Evolutionary conservation across 53 echinoderm and acorn worm genomes (phyloP).

Genomic region (Holothuria leucospilota): DNA sequence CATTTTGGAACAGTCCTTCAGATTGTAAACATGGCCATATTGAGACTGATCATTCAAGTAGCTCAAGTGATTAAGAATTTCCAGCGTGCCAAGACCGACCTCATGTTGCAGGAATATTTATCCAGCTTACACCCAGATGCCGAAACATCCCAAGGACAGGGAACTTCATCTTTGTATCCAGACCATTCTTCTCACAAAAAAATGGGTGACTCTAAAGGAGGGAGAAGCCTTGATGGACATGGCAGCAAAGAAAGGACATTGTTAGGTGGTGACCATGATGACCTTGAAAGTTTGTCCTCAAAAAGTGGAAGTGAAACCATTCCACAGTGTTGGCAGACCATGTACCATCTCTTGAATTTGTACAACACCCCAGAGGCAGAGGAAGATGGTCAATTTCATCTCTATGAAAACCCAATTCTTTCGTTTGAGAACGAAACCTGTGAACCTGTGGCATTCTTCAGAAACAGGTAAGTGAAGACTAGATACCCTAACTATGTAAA

Average conservation of each 20-base stretch:
- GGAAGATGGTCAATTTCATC: conserved; percentile 49
- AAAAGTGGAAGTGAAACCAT: conserved; percentile 78
- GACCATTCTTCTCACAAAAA: no score
- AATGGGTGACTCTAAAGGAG: neutral
- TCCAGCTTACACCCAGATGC: conserved; percentile 50
- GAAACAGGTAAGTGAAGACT: conserved; percentile 18
- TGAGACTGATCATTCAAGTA: conserved; percentile 88
- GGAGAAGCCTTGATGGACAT: neutral
- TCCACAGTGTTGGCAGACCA: conserved; percentile 99
- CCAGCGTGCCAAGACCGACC: conserved; percentile 75
- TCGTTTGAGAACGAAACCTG: conserved; percentile 22
- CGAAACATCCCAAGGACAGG: no score
- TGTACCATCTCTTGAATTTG: conserved; percentile 96
- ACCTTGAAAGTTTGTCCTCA: conserved; percentile 9
- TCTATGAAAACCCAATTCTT: conserved; percentile 89
- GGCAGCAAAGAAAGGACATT: neutral
- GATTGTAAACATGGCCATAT: conserved; percentile 94
- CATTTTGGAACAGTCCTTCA: conserved; percentile 83
- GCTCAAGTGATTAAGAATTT: conserved; percentile 78
- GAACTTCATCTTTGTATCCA: no score
- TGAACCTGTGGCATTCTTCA: neutral
- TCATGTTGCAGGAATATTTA: conserved; percentile 67
- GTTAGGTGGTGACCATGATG: neutral
- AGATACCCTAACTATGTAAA: no score
- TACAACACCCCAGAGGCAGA: conserved; percentile 59